Conservation (phyloP, 2,888 invertebrate genomes). For the Callimorpha dominula region DNA sequence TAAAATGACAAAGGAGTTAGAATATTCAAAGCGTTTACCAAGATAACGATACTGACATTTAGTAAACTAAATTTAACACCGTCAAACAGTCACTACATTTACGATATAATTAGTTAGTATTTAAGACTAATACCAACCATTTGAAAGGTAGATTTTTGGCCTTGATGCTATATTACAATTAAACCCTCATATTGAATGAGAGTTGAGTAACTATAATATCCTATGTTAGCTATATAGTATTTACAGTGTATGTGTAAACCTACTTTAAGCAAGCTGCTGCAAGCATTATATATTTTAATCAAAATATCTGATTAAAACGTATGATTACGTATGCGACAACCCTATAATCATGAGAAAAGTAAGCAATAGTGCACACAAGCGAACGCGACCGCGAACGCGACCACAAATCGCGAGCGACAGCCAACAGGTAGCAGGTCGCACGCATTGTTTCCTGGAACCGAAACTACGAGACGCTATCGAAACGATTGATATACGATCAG, state of each 20-base stretch:
- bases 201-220: not conserved
- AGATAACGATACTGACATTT: not conserved
- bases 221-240: not conserved
- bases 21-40: not conserved
- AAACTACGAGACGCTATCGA: conserved; percentile 77
- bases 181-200: not conserved
- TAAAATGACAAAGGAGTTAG: not conserved
- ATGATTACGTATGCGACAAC: conserved; percentile 31
- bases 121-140: not conserved
- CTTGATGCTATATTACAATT: not conserved
- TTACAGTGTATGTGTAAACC: not conserved
- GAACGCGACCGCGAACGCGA: conserved; percentile 55
- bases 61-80: not conserved
- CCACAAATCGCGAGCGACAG: conserved; percentile 74
- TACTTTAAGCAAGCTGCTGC: not conserved
- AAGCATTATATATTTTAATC: not conserved
- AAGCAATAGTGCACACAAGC: conserved; percentile 63
- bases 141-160: not conserved
- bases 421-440: conserved; percentile 79
- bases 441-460: conserved; percentile 83
- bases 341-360: conserved; percentile 55
- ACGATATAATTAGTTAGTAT: not conserved
- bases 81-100: not conserved
- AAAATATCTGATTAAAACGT: not conserved
- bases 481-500: conserved; percentile 84